Evolutionary conservation across 2,888 invertebrate genomes (phyloP).

Genomic region (Drosophila imparisetae): DNA sequence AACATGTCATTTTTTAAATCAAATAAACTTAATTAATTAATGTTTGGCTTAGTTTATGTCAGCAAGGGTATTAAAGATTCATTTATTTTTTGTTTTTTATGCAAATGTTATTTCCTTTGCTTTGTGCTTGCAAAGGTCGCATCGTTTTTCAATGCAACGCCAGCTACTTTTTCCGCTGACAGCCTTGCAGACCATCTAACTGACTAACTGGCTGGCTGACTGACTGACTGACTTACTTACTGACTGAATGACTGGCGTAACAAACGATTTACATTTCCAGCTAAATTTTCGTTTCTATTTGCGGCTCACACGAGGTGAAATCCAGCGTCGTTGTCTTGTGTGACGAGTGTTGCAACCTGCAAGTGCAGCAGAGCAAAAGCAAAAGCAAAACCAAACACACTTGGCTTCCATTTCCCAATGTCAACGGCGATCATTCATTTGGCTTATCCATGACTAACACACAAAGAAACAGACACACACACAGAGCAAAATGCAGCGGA

Average conservation of each 20-base stretch:
- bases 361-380: slow-evolving; percentile 40
- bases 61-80: slow-evolving; percentile 20
- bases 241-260: slow-evolving; percentile 45
- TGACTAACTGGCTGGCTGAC: slow-evolving; percentile 37
- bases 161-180: slow-evolving; percentile 61
- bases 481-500: slow-evolving; percentile 52
- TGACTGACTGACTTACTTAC: slow-evolving; percentile 24
- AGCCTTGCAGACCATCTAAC: slow-evolving; percentile 54
- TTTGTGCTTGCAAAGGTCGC: slow-evolving; percentile 51
- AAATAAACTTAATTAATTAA: neutral
- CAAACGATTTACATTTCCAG: slow-evolving; percentile 69
- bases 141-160: slow-evolving; percentile 64
- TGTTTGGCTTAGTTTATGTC: neutral
- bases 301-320: slow-evolving; percentile 51
- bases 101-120: slow-evolving; percentile 51
- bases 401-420: slow-evolving; percentile 65
- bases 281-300: slow-evolving; percentile 63
- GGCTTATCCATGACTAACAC: slow-evolving; percentile 69
- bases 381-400: slow-evolving; percentile 24
- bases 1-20: neutral
- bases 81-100: slow-evolving; percentile 32
- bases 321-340: slow-evolving; percentile 16
- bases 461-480: slow-evolving; percentile 8
- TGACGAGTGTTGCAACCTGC: slow-evolving; percentile 56
- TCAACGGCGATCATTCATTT: slow-evolving; percentile 73